phyloP scores from a whole-genome alignment of 2,888 invertebrate species.

The Exocentrus adspersus region DNA sequence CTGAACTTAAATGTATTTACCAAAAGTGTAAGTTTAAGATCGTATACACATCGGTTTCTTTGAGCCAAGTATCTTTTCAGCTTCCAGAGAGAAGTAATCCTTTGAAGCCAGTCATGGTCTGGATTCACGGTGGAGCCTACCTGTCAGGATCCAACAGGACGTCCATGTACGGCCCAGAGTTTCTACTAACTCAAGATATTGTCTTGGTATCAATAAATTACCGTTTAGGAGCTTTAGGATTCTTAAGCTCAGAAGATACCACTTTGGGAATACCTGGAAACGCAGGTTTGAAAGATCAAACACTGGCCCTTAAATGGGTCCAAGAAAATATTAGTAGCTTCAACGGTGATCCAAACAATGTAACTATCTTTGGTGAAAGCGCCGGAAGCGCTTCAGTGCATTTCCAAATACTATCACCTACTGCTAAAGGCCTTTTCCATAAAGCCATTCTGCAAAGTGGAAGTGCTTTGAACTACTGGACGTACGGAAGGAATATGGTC shows the following conservation, averaged over 20 bases:
- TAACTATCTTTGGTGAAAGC: constrained; percentile 66
- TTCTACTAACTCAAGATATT: constrained; percentile 63
- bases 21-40: constrained; percentile 27
- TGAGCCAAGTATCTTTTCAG: no score
- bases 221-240: constrained; percentile 64
- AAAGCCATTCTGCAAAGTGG: constrained; percentile 50
- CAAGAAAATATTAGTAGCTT: constrained; percentile 64
- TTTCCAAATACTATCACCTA: constrained; percentile 63
- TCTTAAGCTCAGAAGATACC: constrained; percentile 63
- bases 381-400: constrained; percentile 65
- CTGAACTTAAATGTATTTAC: constrained; percentile 54
- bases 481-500: constrained; percentile 36
- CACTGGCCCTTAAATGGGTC: constrained; percentile 65
- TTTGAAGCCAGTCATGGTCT: constrained; percentile 61
- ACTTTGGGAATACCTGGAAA: constrained; percentile 65
- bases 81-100: constrained; percentile 7
- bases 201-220: constrained; percentile 64
- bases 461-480: constrained; percentile 42
- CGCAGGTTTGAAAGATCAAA: constrained; percentile 66
- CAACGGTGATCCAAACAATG: constrained; percentile 65
- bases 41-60: no score
- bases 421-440: constrained; percentile 56
- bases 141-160: constrained; percentile 60
- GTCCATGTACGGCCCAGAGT: constrained; percentile 60
- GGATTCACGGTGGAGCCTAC: constrained; percentile 66